Evolutionary conservation across 2,113 vertebrate genomes (phyloP), one percentile per base, ranked within the genome.

Genomic region (Seriola rivoliana): DNA sequence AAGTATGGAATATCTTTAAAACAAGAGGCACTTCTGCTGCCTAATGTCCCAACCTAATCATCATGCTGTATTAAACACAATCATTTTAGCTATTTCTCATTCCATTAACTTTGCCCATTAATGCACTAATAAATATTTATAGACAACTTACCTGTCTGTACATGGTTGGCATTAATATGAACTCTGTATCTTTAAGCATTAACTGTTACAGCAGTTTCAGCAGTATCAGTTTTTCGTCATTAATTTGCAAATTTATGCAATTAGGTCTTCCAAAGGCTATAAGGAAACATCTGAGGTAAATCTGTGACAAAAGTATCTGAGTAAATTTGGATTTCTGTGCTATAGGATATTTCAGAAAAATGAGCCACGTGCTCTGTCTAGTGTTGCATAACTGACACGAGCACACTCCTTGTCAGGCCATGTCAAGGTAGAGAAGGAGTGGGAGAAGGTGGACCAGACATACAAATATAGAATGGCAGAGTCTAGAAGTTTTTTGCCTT

Each of bases 221-320:
- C 63, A 29, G 57, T 50, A 74, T 84, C 36, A 25, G 25, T 55
- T 80, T 60, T 46, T 58, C 2, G 4, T 62, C 52, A 78, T 86
- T 84, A 80, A 75, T 82, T 84, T 89, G 72, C 71, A 87, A 69
- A 91, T 85, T 44, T 70, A 74, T 82, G 72, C 58, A 50, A 52
- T 36, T 77, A 54, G 42, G 52, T 80, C 75, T 58, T 72, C 25
- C 4, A 50, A 71, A 72, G 52, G 48, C 58, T 69, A 40, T n/a
- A 62, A 40, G 74, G 29, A 77, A 67, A 63, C 40, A 16, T 86
- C 14, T 34, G 38, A 60, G 63, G 48, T 57, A 38, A 71, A 14
- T 68, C 44, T 71, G 50, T 50, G 21, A 21, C 40, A 38, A 32
- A 57, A 5, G 42, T 36, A 14, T 65, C 1, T 36, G 1, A 34